phyloP scores from a whole-genome alignment of 2,888 invertebrate genomes.

The Mythimna pallens region DNA sequence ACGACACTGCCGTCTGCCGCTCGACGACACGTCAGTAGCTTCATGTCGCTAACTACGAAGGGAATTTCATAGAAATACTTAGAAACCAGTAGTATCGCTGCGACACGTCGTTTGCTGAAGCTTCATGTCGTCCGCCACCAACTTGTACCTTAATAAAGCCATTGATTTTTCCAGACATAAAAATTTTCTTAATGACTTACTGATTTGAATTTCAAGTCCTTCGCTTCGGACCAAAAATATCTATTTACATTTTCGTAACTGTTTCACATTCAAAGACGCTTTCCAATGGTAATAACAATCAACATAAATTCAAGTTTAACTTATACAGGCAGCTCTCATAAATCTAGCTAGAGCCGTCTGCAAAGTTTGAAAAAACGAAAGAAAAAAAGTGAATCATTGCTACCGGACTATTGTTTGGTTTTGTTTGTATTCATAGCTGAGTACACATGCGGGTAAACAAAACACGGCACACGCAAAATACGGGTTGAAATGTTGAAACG shows the following conservation, averaged over 20 bases:
- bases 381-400: slow-evolving; percentile 24
- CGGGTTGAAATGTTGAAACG: slow-evolving; percentile 12
- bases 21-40: too few species aligned
- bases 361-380: slow-evolving; percentile 33
- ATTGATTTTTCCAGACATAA: not conserved
- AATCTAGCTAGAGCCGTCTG: slow-evolving; percentile 27
- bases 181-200: slow-evolving; percentile 5
- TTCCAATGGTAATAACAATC: slow-evolving; percentile 56
- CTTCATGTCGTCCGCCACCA: too few species aligned
- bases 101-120: too few species aligned
- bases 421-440: slow-evolving; percentile 36
- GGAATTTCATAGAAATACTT: too few species aligned
- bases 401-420: slow-evolving; percentile 43
- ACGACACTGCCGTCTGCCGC: too few species aligned
- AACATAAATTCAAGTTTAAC: slow-evolving; percentile 55
- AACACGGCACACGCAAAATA: slow-evolving; percentile 36
- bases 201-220: slow-evolving; percentile 3
- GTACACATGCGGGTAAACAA: slow-evolving; percentile 38
- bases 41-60: too few species aligned
- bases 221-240: not conserved
- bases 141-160: too few species aligned
- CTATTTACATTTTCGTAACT: slow-evolving; percentile 30
- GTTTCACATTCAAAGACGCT: slow-evolving; percentile 33
- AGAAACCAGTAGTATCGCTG: too few species aligned
- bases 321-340: slow-evolving; percentile 35